Evolutionary conservation across 2,113 vertebrate genomes (phyloP).

Genomic region (Helogale parvula): DNA sequence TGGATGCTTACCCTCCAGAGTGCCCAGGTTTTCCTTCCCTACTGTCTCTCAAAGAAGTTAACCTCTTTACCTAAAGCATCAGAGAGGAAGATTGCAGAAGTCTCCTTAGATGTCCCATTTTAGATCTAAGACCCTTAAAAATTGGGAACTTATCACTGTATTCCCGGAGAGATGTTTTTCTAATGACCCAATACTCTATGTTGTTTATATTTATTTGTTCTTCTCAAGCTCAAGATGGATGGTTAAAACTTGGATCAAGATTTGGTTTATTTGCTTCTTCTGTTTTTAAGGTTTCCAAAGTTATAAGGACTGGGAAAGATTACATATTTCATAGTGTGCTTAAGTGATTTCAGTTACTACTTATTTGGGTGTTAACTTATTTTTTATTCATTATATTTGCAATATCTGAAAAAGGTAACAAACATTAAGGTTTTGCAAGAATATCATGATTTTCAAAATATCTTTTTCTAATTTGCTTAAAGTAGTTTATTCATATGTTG

Average conservation of each 20-base stretch:
- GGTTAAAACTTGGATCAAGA: neutral
- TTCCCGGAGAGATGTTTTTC: neutral
- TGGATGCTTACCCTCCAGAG: no score
- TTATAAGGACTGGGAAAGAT: neutral
- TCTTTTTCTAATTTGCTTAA: neutral
- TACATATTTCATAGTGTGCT: neutral
- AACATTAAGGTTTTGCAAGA: neutral
- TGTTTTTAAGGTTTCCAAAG: neutral
- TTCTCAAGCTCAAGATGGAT: neutral
- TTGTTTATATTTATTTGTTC: neutral
- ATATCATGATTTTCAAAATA: neutral
- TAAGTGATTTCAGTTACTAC: neutral
- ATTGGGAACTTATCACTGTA: neutral
- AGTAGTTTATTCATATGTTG: neutral
- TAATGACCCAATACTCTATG: neutral
- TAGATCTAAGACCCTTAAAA: neutral
- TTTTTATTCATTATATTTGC: neutral
- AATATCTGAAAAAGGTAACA: neutral
- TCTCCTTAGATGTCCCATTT: neutral
- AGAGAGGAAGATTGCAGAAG: neutral
- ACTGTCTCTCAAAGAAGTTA: neutral
- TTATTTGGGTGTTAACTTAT: neutral
- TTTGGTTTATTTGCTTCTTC: neutral
- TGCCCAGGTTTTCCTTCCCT: neutral
- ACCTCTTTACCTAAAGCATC: neutral